Percentiles rank a stretch among this genome's conserved stretches.
Conservation (phyloP, 2,888 invertebrate species). For the Drosophila antonietae region DNA sequence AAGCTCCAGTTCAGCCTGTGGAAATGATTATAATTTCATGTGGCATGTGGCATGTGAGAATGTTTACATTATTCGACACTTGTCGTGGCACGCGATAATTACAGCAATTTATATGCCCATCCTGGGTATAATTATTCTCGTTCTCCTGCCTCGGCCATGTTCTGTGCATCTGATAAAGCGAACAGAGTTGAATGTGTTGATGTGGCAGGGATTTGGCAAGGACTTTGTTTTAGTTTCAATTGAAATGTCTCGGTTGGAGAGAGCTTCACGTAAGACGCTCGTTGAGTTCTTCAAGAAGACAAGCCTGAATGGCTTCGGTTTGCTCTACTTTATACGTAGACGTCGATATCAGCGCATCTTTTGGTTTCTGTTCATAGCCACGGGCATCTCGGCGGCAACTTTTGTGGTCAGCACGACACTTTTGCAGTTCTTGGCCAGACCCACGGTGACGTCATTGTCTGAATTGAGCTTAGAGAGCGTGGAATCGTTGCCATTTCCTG, state of each 20-base stretch:
- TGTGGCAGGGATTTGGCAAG: background rate
- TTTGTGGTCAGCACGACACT: conserved; percentile 67
- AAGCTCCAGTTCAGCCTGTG: background rate
- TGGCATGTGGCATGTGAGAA: conserved; percentile 5
- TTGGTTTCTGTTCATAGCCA: conserved; percentile 77
- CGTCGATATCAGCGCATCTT: conserved; percentile 76
- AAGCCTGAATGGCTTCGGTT: conserved; percentile 81
- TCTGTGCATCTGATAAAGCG: conserved; percentile 31
- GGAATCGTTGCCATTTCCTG: conserved; percentile 56
- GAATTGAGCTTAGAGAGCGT: conserved; percentile 16
- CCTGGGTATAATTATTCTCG: background rate
- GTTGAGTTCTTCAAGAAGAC: conserved; percentile 81
- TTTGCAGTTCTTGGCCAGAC: conserved; percentile 65
- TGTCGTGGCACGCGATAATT: conserved; percentile 36
- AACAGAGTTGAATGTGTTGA: background rate
- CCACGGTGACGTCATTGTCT: conserved; percentile 70
- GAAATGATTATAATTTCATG: conserved; percentile 6
- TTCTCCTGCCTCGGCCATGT: conserved; percentile 13
- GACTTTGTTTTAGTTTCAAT: conserved; percentile 10
- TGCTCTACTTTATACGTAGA: conserved; percentile 72
- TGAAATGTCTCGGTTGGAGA: conserved; percentile 48
- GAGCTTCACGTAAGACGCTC: conserved; percentile 67
- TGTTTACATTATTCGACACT: background rate
- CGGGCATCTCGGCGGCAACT: conserved; percentile 65
- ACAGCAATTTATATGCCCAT: conserved; percentile 18